Conservation (phyloP, 2,797 vertebrate species). For the Periophthalmus magnuspinnatus region DNA sequence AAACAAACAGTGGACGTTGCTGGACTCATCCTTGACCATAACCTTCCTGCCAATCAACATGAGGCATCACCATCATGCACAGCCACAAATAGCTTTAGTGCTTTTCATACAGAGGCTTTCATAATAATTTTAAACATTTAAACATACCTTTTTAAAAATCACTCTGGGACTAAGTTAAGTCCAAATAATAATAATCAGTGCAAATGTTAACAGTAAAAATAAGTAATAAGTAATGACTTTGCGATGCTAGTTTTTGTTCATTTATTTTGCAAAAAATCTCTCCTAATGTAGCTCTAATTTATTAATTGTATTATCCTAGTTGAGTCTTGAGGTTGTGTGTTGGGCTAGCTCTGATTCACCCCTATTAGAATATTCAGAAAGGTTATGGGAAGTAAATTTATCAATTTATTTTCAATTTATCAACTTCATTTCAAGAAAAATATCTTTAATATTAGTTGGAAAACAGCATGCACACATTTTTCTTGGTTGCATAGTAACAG, state of each 20-base stretch:
- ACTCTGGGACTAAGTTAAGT: no score
- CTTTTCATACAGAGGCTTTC: background rate
- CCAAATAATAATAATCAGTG: no score
- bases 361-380: no score
- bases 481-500: background rate
- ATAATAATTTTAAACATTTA: background rate
- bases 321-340: background rate
- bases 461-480: background rate
- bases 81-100: conserved; percentile 40
- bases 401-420: no score
- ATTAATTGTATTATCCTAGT: background rate
- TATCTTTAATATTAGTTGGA: background rate
- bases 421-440: background rate
- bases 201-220: no score
- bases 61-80: conserved; percentile 33
- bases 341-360: no score
- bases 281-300: background rate
- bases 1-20: conserved; percentile 10
- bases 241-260: no score
- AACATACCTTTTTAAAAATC: background rate
- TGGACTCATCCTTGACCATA: conserved; percentile 50
- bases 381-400: background rate
- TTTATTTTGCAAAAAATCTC: background rate
- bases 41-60: conserved; percentile 31
- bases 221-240: no score